phyloP scores from a whole-genome alignment of 2,797 vertebrate genomes.

The Tokudaia tokunoshimensis region DNA sequence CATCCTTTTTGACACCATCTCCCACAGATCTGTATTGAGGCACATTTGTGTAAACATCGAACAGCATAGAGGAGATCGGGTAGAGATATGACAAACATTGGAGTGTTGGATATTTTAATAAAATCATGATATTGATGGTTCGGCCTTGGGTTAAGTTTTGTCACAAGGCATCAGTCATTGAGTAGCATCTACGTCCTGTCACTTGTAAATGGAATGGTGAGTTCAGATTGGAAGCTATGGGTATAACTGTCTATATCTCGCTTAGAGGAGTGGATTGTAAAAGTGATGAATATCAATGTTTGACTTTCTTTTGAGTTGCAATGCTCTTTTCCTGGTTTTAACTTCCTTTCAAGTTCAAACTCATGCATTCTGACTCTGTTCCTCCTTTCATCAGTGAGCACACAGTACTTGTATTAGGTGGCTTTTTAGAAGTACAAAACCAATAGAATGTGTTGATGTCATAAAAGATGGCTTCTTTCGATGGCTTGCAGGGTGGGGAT shows the following conservation, averaged over 20 bases:
- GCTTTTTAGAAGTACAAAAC: not conserved
- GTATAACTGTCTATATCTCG: not conserved
- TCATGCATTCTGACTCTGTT: accelerated
- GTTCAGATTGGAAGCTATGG: not conserved
- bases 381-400: accelerated
- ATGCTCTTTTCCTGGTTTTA: not conserved
- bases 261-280: not conserved
- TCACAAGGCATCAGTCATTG: not conserved
- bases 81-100: not conserved
- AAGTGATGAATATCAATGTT: not conserved
- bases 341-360: not conserved
- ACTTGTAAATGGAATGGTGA: not conserved
- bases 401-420: not conserved
- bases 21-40: constrained; percentile 38
- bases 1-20: constrained; percentile 8
- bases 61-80: not conserved
- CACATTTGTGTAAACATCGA: not conserved
- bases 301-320: not conserved
- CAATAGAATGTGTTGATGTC: not conserved
- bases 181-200: not conserved
- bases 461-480: not conserved
- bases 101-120: not conserved
- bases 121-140: not conserved
- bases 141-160: not conserved
- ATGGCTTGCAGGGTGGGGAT: not conserved